These are phyloP conservation scores for Ceratina japonica DNA, from an alignment of 1,140 invertebrate species.

Conservation along the genomic window DNA sequence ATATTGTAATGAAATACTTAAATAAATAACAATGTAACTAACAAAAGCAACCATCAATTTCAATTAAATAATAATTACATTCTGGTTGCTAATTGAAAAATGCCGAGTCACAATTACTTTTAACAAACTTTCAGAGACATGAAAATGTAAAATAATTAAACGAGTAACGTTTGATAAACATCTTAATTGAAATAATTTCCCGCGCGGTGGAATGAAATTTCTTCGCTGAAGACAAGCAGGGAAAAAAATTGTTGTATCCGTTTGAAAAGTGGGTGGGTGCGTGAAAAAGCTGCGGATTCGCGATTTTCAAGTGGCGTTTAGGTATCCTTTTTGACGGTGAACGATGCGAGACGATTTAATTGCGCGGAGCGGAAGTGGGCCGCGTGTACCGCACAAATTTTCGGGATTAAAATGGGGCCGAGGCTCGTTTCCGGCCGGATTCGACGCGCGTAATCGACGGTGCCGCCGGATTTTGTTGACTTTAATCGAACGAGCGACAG, in stretches of 20 bases:
- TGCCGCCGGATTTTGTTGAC: neutral
- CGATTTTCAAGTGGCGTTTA: neutral
- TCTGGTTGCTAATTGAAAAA: too few species aligned
- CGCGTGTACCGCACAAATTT: constrained; percentile 1
- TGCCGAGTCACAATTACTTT: too few species aligned
- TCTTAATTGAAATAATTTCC: too few species aligned
- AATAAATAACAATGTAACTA: too few species aligned
- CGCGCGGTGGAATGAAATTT: neutral
- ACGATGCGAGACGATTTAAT: constrained; percentile 19
- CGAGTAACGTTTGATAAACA: too few species aligned
- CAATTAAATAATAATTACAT: too few species aligned
- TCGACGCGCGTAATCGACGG: constrained; percentile 15
- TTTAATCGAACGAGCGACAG: neutral
- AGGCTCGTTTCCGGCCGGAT: constrained; percentile 3
- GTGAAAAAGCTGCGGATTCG: neutral
- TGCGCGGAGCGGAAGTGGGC: constrained; percentile 4
- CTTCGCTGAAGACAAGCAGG: neutral
- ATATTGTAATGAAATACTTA: too few species aligned
- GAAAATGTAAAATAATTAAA: too few species aligned
- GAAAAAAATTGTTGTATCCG: neutral
- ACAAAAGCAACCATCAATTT: too few species aligned
- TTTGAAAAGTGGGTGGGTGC: neutral
- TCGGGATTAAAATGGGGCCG: neutral
- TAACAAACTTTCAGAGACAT: too few species aligned
- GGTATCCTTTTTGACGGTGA: neutral